phyloP scores from a whole-genome alignment of 2,888 invertebrate species.

The Galeopsomyia nigrocyanea region DNA sequence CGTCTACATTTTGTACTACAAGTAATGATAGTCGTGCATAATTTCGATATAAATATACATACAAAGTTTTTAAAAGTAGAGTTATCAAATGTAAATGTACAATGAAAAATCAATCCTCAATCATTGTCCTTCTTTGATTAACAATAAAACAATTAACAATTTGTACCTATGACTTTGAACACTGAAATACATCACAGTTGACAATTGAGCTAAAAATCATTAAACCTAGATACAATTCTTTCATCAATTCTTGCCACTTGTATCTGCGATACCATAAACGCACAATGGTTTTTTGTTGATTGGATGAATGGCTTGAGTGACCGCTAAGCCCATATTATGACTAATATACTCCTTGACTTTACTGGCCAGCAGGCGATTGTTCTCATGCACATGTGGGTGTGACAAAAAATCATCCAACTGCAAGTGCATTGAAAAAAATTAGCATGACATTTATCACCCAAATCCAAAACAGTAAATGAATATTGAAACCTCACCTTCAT shows the following conservation, averaged over 20 bases:
- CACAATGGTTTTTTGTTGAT: constrained; percentile 69
- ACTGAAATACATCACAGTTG: constrained; percentile 30
- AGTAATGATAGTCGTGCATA: too few relatives aligned
- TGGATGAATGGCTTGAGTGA: constrained; percentile 71
- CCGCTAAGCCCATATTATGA: constrained; percentile 75
- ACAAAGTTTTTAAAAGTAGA: too few relatives aligned
- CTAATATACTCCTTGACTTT: constrained; percentile 77
- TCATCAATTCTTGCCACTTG: constrained; percentile 12
- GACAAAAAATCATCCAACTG: constrained; percentile 76
- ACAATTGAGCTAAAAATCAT: constrained; percentile 21
- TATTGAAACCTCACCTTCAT: constrained; percentile 74
- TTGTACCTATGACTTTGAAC: background rate
- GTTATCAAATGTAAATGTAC: too few relatives aligned
- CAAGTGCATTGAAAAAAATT: constrained; percentile 36
- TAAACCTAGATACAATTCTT: constrained; percentile 5
- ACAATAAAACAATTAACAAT: too few relatives aligned
- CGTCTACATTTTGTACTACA: too few relatives aligned
- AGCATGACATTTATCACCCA: too few relatives aligned
- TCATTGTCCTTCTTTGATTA: too few relatives aligned
- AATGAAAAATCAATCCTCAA: too few relatives aligned
- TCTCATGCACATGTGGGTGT: constrained; percentile 80
- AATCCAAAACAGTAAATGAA: too few relatives aligned
- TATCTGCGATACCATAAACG: constrained; percentile 57
- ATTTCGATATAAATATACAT: too few relatives aligned
- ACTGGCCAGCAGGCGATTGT: constrained; percentile 77